Evolutionary conservation across 35 echinoderm and acorn worm genomes (phyloP).

Genomic region (Stichopus chloronotus): DNA sequence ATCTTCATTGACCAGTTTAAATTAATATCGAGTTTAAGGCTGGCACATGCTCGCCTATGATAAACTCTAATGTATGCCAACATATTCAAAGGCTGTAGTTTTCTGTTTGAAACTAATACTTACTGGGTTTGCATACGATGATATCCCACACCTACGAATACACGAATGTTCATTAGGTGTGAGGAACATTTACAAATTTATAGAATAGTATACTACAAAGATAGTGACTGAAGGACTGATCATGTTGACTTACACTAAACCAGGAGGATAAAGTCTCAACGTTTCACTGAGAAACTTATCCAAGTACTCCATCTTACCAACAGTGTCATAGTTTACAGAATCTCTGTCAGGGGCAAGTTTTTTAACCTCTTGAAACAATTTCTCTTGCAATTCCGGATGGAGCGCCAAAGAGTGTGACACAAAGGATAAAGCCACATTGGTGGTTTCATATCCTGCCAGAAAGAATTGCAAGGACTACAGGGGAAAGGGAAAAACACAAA

Average conservation of each 20-base stretch:
- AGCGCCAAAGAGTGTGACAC: slow-evolving; percentile 13
- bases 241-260: background rate
- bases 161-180: no score
- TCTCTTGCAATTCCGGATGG: slow-evolving; percentile 53
- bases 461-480: slow-evolving; percentile 41
- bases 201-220: no score
- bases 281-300: slow-evolving; percentile 47
- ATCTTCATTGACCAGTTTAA: no score
- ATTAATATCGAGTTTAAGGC: no score
- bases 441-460: slow-evolving; percentile 50
- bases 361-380: slow-evolving; percentile 24
- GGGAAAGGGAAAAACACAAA: background rate
- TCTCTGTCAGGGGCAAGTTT: background rate
- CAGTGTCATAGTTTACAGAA: slow-evolving; percentile 27
- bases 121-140: background rate
- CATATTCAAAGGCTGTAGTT: no score
- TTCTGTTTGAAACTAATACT: background rate
- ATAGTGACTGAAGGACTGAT: no score
- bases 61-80: no score
- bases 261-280: slow-evolving; percentile 35
- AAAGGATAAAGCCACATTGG: slow-evolving; percentile 9
- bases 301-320: slow-evolving; percentile 46
- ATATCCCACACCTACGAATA: no score
- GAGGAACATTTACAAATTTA: no score
- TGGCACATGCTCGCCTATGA: no score